Conservation (phyloP, 2,888 invertebrate genomes). For the Cryptocheilus praepositus region DNA sequence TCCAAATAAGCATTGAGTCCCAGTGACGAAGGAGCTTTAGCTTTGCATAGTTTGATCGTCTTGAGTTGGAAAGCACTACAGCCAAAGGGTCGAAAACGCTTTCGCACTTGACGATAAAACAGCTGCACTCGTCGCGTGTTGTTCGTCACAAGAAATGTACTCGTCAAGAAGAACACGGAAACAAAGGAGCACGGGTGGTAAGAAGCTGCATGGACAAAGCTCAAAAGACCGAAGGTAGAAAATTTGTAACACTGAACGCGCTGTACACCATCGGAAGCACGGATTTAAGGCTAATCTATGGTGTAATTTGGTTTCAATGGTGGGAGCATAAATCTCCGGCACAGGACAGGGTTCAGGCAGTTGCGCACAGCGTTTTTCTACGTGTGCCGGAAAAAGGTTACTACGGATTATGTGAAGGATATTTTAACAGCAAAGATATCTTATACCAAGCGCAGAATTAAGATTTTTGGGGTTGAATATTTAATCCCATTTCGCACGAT, state of each 20-base stretch:
- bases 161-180: background rate
- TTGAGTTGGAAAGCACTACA: no score
- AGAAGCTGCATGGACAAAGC: constrained; percentile 4
- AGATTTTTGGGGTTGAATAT: no score
- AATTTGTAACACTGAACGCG: background rate
- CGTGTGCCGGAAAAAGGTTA: background rate
- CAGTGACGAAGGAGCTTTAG: no score
- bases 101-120: no score
- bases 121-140: background rate
- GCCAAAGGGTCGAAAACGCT: no score
- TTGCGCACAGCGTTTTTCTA: no score
- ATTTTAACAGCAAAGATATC: no score
- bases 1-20: no score
- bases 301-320: constrained; percentile 61
- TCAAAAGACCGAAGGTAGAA: background rate
- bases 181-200: constrained; percentile 2
- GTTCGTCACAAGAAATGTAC: background rate
- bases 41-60: no score
- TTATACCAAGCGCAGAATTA: no score
- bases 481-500: no score
- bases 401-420: no score
- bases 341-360: constrained; percentile 37
- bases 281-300: constrained; percentile 59
- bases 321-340: constrained; percentile 55
- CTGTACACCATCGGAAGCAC: constrained; percentile 40